Conservation (phyloP, 2,888 invertebrate species). For the Latrodectus hesperus region DNA sequence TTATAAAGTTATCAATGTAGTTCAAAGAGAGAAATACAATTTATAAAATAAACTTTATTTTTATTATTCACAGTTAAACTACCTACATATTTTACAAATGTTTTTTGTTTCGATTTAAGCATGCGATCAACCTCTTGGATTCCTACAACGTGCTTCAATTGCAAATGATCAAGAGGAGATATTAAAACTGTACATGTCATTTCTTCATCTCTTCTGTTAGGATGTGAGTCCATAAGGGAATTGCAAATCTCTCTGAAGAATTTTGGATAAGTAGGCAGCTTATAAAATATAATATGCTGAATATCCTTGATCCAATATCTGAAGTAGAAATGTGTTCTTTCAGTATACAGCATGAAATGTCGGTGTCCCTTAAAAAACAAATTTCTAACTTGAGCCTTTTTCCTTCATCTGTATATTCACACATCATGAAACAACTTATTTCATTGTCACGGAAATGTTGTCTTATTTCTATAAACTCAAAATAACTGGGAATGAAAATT, state of each 20-base stretch:
- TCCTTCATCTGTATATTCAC: conserved; percentile 91
- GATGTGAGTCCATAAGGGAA: conserved; percentile 81
- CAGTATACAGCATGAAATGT: conserved; percentile 93
- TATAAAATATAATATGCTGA: conserved; percentile 94
- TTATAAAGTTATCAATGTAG: too few species aligned
- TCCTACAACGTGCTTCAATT: conserved; percentile 85
- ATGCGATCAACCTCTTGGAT: conserved; percentile 83
- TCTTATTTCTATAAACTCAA: conserved; percentile 92
- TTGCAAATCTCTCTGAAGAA: conserved; percentile 97
- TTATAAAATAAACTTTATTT: too few species aligned
- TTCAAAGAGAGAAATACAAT: too few species aligned
- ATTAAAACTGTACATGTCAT: conserved; percentile 87
- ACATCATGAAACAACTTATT: conserved; percentile 90
- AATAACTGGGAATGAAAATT: conserved; percentile 94
- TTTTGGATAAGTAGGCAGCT: conserved; percentile 90
- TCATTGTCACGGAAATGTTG: conserved; percentile 94
- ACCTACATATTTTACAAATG: conserved; percentile 73
- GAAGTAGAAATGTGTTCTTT: conserved; percentile 88
- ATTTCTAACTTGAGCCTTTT: conserved; percentile 91
- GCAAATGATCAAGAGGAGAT: conserved; percentile 86
- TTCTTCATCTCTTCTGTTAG: conserved; percentile 80
- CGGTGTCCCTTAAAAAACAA: conserved; percentile 94
- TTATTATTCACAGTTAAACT: conserved; percentile 1
- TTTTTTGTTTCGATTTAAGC: conserved; percentile 81
- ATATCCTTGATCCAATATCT: conserved; percentile 92